Base-by-base conservation (phyloP, 1,140 invertebrate species). In the Trypoxylus dichotomus region DNA sequence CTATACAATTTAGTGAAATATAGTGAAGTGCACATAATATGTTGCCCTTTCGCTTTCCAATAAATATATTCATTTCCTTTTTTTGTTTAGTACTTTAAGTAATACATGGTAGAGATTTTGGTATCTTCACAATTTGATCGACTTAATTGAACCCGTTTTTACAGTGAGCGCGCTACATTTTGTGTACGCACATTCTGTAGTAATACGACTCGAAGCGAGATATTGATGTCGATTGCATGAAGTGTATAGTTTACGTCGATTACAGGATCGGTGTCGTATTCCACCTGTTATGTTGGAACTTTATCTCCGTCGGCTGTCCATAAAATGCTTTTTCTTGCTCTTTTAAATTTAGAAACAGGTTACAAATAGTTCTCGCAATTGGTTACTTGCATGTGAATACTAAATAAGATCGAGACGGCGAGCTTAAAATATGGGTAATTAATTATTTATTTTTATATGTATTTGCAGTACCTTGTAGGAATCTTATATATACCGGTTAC, bases 241-340 rank as follows among this genome's bases (percentile, higher is more conserved):
- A 68, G 60, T 24, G 24, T 68, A 15, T 27, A 63, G 19, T 21
- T 24, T n/a, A 27, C 21, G 27, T 68, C 15, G 60, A 25, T 68
- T 68, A 27, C 27, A 25, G 60, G 27, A 29, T 68, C 21, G 60
- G 19, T 29, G 21, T 68, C 60, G 27, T 25, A 68, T 68, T 24
- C 60, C 60, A 68, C 24, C 60, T 68, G 60, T 68, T 68, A 29
- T 68, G 24, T 24, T 68, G 24, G 24, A 68, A 68, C 24, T 68
- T 68, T 68, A 29, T 68, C 21, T 68, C 27, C 24, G 24, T 68
- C 24, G 19, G 24, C 13, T 8, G 24, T 24, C 24, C 60, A 68
- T 68, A 68, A 68, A 27, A 68, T 25, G 60, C 21, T 13, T 68
- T 54, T 47, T 47, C 19, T 54, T n/a, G 15, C 47, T n/a, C 47